A percentile compares a stretch with the other conserved stretches of the same genome.
These are phyloP conservation scores for Drosophila meridiana DNA, from an alignment of 2,888 invertebrate species.

Conservation along the genomic window DNA sequence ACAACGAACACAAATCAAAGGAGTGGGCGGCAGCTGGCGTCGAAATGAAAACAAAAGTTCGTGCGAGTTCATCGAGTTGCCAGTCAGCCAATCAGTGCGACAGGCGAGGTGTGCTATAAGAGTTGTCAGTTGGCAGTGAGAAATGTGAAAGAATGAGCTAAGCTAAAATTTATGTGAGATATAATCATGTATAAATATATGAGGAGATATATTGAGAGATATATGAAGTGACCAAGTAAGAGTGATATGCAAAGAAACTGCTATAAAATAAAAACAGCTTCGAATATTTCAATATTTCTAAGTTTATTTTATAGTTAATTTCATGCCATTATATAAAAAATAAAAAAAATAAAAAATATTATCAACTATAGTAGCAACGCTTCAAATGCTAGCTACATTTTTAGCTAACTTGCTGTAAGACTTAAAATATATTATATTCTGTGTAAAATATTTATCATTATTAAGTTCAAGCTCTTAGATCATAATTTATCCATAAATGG, in stretches of 20 bases:
- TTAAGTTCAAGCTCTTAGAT: background rate
- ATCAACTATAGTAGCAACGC: background rate
- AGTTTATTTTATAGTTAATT: background rate
- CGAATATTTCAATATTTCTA: background rate
- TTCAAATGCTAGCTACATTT: background rate
- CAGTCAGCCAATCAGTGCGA: slow-evolving; percentile 40
- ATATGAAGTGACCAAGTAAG: background rate
- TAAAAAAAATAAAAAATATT: no score
- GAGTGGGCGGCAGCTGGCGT: slow-evolving; percentile 29
- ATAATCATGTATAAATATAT: no score
- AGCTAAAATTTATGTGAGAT: background rate
- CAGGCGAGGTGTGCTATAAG: slow-evolving; percentile 26
- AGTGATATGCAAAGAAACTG: background rate
- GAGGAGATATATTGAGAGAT: no score
- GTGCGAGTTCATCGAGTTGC: slow-evolving; percentile 77
- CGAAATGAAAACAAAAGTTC: slow-evolving; percentile 77
- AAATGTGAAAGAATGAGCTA: background rate
- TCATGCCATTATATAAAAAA: background rate
- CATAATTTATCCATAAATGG: background rate
- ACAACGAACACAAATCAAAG: background rate
- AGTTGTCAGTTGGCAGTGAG: background rate
- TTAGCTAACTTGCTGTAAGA: background rate
- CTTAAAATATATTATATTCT: no score
- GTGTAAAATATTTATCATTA: no score
- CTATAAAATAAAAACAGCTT: background rate